Evolutionary conservation across 2,113 vertebrate species (phyloP), one percentile per base, ranked within the genome.

Genomic region (Trachemys scripta): DNA sequence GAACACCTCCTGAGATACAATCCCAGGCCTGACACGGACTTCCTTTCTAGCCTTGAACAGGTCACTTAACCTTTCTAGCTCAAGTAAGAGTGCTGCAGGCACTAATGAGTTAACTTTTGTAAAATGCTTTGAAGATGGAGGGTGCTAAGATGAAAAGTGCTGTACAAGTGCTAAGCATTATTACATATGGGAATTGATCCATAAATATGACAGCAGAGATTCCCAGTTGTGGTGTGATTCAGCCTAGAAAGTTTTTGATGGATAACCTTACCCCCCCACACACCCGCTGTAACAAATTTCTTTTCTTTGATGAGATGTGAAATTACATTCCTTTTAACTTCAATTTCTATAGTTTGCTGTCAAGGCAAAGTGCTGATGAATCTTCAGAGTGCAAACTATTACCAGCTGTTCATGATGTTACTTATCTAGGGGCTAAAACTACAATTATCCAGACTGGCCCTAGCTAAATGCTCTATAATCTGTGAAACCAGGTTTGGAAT

Each of bases 281-380:
- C 83, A 92, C 91, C 91, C 56, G 81, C 69, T 51, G 69, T 80
- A 90, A 96, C 93, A 88, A 95, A 90, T 95, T 95, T 96, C 14
- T 97, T 90, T 84, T 88, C 89, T 97, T 95, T 96, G 97, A 95
- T 95, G 92, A 96, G 90, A 96, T 47, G 57, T 86, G 93, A 95
- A 93, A 96, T 97, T 98, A 86, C 85, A 42, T 94, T 96, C 86
- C 90, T 96, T 97, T 97, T 89, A 97, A 95, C 96, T 95, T 96
- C 53, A 54, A 38, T 90, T 95, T 97, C 96, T 96, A 97, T 87
- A 92, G 83, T 88, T 45, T 0, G 0, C 54, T 95, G 91, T 87
- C 94, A 87, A 1, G 24, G 85, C 76, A 85, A 92, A 90, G 69
- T 56, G 76, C 35, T 95, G 94, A 96, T 93, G 91, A 91, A 96